phyloP scores from a whole-genome alignment of 1,140 invertebrate species.

The Papilio polyxenes region DNA sequence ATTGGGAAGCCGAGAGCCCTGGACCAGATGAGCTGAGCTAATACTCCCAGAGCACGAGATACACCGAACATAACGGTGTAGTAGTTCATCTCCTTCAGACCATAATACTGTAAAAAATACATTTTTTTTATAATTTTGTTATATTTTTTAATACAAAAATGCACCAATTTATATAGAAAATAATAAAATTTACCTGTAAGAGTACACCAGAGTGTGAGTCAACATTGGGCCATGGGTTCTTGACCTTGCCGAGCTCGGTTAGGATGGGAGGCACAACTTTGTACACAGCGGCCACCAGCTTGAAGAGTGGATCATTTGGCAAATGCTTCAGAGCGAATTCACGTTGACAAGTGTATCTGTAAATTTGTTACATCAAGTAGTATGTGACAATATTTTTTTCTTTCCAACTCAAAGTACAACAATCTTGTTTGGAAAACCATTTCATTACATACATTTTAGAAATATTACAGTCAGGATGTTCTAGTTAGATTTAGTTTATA shows the following conservation, averaged over 20 bases:
- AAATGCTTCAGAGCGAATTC: constrained; percentile 97
- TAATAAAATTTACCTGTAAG: constrained; percentile 78
- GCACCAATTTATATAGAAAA: too few species aligned
- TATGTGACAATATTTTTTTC: too few species aligned
- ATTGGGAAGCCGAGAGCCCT: constrained; percentile 96
- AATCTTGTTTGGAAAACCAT: too few species aligned
- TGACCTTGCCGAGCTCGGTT: constrained; percentile 96
- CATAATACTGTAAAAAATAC: constrained; percentile 88
- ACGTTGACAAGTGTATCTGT: constrained; percentile 90
- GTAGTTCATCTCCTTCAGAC: constrained; percentile 98
- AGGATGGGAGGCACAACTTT: constrained; percentile 97
- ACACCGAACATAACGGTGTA: constrained; percentile 99
- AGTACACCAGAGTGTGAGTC: constrained; percentile 98
- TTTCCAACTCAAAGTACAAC: too few species aligned
- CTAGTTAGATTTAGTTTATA: too few species aligned
- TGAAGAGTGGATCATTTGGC: constrained; percentile 95
- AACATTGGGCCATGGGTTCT: constrained; percentile 99
- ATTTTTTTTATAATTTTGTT: background rate
- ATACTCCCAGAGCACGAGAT: constrained; percentile 94
- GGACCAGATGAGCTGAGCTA: constrained; percentile 96
- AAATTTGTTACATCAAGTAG: background rate
- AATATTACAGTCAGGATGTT: too few species aligned
- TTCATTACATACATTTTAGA: too few species aligned
- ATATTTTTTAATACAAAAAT: too few species aligned
- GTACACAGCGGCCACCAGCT: constrained; percentile 95